phyloP scores from a whole-genome alignment of 1,140 invertebrate species.

The Apis florea region DNA sequence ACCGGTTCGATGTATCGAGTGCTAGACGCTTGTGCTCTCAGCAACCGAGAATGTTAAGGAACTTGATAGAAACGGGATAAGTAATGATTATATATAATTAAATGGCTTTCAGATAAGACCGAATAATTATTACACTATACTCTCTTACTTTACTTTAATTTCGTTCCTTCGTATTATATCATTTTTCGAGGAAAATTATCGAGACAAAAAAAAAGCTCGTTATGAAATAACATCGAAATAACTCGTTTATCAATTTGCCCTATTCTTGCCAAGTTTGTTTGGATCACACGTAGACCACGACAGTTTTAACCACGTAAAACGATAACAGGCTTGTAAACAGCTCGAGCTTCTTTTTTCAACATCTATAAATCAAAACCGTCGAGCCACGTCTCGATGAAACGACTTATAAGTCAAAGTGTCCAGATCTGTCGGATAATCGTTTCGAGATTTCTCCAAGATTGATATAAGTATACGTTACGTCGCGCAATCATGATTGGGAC shows the following conservation, averaged over 20 bases:
- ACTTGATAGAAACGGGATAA: too few relatives aligned
- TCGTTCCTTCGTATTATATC: too few relatives aligned
- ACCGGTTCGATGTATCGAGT: too few relatives aligned
- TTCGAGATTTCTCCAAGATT: neutral
- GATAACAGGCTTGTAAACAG: conserved; percentile 7
- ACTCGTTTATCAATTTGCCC: neutral
- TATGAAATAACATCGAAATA: too few relatives aligned
- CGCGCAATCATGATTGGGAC: neutral
- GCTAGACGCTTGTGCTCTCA: too few relatives aligned
- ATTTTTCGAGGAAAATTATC: too few relatives aligned
- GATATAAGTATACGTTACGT: neutral
- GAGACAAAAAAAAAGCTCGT: too few relatives aligned
- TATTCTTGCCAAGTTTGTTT: neutral
- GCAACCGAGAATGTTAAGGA: too few relatives aligned
- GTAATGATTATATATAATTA: too few relatives aligned
- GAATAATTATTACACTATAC: too few relatives aligned
- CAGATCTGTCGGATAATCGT: neutral
- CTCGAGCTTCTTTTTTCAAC: conserved; percentile 1
- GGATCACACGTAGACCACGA: neutral
- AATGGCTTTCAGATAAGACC: too few relatives aligned
- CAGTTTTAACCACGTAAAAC: neutral
- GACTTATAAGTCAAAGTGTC: neutral
- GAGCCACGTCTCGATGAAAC: neutral
- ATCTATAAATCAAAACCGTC: neutral
- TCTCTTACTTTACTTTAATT: too few relatives aligned